Base-by-base conservation (phyloP, 2,797 vertebrate genomes). In the Melopsittacus undulatus region DNA sequence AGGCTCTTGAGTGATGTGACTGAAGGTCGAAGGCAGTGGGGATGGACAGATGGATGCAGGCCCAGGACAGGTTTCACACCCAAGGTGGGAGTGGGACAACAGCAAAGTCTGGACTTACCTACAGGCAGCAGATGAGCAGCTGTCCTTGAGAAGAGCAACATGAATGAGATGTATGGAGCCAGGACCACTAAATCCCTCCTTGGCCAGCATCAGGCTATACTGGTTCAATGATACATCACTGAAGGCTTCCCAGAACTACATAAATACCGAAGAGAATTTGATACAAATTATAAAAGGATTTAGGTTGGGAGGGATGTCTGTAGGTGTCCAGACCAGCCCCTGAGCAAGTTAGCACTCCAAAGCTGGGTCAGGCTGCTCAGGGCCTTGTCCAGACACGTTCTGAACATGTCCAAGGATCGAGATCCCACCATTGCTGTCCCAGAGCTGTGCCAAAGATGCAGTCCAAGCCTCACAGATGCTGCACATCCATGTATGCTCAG, bases 161-260 rank as follows among this genome's bases (percentile, higher is more conserved):
- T 94, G 92, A 95, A 95, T 90, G 94, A 84, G 95, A 92, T 87
- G 74, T 57, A 76, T 27, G 38, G 80, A 95, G 95, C 85, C 95
- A 96, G 94, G 96, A 94, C 85, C 91, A 95, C 94, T 94, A 96
- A 97, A 96, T 96, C 94, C 91, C 80, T 94, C 89, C 59, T 92
- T 96, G 95, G 95, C 94, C 91, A 91, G 94, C 19, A 0, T 19
- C 3, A 1, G 74, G 16, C 70, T 56, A 16, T 59, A 87, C 62
- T 9, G 0, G 70, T 76, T 96, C 89, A 80, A 20, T 0, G 69
- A 94, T 79, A 90, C 77, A 94, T 94, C 91, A 89, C 92, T 26
- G 76, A 87, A 86, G 89, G 70, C 85, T 96, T 96, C 94, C 87
- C 89, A 96, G 94, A 97, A 96, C 92, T 93, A 59, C 73, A 90